Percentiles rank a stretch among this genome's conserved stretches.
Evolutionary conservation across 64 coral and sea anemone genomes (phyloP).

Genomic region (Platygyra sinensis): DNA sequence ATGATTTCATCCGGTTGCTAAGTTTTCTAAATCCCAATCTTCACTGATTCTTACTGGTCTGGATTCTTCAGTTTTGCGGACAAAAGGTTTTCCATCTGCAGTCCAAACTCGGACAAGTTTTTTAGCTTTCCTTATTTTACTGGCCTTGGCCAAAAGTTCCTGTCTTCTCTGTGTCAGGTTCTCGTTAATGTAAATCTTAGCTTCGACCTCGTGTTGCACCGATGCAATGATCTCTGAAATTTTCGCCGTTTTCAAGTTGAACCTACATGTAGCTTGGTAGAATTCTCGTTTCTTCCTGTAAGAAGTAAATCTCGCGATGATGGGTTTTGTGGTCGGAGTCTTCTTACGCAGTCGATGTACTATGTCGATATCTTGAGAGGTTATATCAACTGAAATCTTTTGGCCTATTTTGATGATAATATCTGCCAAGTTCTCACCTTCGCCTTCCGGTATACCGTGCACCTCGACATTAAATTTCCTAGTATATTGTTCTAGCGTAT

Average conservation of each 20-base stretch:
- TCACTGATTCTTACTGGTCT: too few species aligned
- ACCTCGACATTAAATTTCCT: too few species aligned
- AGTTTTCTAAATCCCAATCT: too few species aligned
- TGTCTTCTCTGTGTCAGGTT: too few species aligned
- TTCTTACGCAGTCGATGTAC: neutral
- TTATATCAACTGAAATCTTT: constrained; percentile 2
- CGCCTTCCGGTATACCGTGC: neutral
- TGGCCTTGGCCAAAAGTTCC: neutral
- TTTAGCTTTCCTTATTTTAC: neutral
- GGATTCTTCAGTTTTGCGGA: too few species aligned
- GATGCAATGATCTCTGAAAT: neutral
- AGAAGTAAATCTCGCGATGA: too few species aligned
- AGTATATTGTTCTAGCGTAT: too few species aligned
- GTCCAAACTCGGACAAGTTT: neutral
- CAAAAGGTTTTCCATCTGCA: constrained; percentile 7
- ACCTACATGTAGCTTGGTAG: constrained; percentile 8
- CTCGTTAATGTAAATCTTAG: too few species aligned
- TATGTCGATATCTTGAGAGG: neutral
- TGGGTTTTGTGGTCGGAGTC: too few species aligned
- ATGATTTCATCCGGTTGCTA: too few species aligned
- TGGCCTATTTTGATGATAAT: neutral
- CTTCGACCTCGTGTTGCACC: neutral
- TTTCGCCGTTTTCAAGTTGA: neutral
- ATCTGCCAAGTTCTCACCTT: neutral
- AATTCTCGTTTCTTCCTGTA: too few species aligned